These are phyloP conservation scores for Syrrhaptes paradoxus DNA, from an alignment of 2,113 vertebrate species.

Conservation along the genomic window DNA sequence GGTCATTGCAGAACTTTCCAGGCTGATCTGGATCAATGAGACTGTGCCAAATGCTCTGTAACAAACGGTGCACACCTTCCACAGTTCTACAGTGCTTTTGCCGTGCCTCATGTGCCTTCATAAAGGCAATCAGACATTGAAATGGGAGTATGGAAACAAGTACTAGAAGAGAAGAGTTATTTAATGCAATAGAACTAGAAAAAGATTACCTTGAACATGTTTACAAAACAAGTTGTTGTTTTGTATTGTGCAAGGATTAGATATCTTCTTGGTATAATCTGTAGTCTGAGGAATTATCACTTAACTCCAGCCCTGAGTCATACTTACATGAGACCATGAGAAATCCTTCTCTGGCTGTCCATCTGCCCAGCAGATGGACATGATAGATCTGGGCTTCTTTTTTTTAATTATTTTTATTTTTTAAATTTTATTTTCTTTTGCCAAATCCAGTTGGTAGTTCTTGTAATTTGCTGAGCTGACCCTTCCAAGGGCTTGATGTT, in stretches of 20 bases:
- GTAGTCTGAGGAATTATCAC: not conserved
- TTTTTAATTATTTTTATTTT: not conserved
- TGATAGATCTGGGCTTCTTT: not conserved
- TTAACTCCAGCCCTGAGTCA: not conserved
- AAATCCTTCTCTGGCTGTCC: not conserved
- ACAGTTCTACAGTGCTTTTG: not conserved
- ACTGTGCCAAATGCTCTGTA: not conserved
- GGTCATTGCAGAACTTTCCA: not conserved
- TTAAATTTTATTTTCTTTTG: not conserved
- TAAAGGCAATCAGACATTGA: not conserved
- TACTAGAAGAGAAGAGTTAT: not conserved
- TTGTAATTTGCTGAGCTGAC: slow-evolving; percentile 13
- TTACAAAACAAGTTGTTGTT: slow-evolving; percentile 21
- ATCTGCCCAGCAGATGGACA: slow-evolving; percentile 31
- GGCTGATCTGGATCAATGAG: not conserved
- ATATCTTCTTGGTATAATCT: not conserved
- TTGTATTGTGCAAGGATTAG: not conserved
- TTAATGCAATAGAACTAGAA: not conserved
- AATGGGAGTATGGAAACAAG: not conserved
- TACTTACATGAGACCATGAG: not conserved
- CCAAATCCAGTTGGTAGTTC: slow-evolving; percentile 24
- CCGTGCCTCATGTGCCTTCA: not conserved
- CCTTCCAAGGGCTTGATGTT: slow-evolving; percentile 35
- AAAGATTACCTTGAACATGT: not conserved
- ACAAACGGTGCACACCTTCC: not conserved